Evolutionary conservation across 2,888 invertebrate genomes (phyloP).

Genomic region (Parnassius mnemosyne): DNA sequence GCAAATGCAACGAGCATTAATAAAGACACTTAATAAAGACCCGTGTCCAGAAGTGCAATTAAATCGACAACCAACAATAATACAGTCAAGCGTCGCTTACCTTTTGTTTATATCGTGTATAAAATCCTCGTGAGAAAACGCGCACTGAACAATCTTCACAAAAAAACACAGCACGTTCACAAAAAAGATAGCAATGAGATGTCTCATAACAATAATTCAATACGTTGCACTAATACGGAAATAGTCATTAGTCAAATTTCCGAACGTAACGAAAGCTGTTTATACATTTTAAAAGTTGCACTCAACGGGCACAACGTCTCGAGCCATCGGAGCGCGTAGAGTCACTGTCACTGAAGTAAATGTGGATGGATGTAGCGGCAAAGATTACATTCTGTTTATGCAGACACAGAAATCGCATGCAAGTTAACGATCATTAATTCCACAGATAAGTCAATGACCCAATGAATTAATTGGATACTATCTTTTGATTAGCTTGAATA

Average conservation of each 20-base stretch:
- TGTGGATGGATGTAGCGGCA: slow-evolving; percentile 29
- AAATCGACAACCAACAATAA: too few relatives aligned
- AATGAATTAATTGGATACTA: neutral
- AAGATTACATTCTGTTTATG: slow-evolving; percentile 29
- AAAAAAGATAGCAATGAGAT: slow-evolving; percentile 24
- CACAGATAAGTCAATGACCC: slow-evolving; percentile 6
- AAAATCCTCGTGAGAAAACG: slow-evolving; percentile 16
- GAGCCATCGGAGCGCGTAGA: slow-evolving; percentile 54
- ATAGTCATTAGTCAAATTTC: slow-evolving; percentile 28
- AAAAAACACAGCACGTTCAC: slow-evolving; percentile 23
- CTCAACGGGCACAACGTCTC: slow-evolving; percentile 46
- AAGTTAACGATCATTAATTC: slow-evolving; percentile 4
- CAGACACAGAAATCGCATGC: slow-evolving; percentile 19
- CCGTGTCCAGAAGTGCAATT: too few relatives aligned
- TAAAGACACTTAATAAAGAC: too few relatives aligned
- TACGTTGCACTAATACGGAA: slow-evolving; percentile 28
- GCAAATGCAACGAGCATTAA: too few relatives aligned
- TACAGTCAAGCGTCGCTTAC: neutral
- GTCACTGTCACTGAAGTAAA: slow-evolving; percentile 57
- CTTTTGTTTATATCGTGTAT: slow-evolving; percentile 5
- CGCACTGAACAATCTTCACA: slow-evolving; percentile 8
- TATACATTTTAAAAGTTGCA: slow-evolving; percentile 40
- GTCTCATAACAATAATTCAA: slow-evolving; percentile 28
- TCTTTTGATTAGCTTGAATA: neutral
- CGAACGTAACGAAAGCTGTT: slow-evolving; percentile 29